Base-by-base conservation (phyloP, 2,113 vertebrate species). In the Dicaeum eximium region DNA sequence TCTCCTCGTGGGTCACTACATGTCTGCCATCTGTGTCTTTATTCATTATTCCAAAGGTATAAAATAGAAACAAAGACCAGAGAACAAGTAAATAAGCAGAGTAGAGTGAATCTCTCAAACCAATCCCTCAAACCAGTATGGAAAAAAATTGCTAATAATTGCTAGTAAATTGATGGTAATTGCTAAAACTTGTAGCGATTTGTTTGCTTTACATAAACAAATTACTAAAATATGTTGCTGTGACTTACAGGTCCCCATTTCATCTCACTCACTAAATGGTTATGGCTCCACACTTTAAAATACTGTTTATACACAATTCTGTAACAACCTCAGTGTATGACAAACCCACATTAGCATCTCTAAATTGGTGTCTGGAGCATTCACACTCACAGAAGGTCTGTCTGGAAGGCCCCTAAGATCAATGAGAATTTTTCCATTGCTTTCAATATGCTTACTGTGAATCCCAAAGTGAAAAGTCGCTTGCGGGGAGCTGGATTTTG, bases 141-240 rank as follows among this genome's bases (percentile, higher is more conserved):
- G 30, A 14, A 75, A 80, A 84, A 66, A 66, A 82, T 21, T 72
- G 38, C 51, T 88, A 92, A 77, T 80, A 91, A 93, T 89, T 95
- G 30, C 62, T 65, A 13, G 6, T 64, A 90, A 94, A 92, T 86
- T 84, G 75, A 90, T 83, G 47, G 72, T 64, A 90, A 90, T 90
- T 94, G 75, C 64, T 70, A 80, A 83, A 93, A 95, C 35, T 88
- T 54, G 1, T 38, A 80, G 58, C 71, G 86, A 86, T 94, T 95
- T 92, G 23, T 88, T 93, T 95, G 86, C 75, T 92, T 92, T 86
- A 51, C 77, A 83, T 54, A 88, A 96, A 92, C 60, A 95, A 95
- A 92, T 86, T 87, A 81, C 48, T 81, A 60, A 96, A 97, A 95
- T 92, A 93, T 93, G 86, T 93, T 96, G n/a, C 91, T 86, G 72